Evolutionary conservation across 2,888 invertebrate species (phyloP), one percentile per base, ranked within the genome.

Genomic region (Temnothorax ravouxi): DNA sequence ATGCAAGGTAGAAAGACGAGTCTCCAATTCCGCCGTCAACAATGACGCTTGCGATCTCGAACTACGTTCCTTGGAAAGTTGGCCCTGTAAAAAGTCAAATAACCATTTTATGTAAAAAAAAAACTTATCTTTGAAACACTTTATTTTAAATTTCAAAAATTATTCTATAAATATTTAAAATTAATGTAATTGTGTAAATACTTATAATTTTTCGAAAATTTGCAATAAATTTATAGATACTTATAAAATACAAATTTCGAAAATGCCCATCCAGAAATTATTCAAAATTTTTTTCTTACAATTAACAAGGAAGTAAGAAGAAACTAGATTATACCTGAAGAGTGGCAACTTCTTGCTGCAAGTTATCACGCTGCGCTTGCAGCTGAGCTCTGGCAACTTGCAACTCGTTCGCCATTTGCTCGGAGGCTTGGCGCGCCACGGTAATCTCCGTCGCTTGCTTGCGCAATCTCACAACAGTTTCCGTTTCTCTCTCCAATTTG

Each of bases 361-460:
- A 95, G 1, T 96, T 95, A 91, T 98, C 98, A 74, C 98, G 96
- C 94, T 98, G 97, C 66, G 96, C 95, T 92, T 98, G 98, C 88
- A 98, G 95, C 59, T 96, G 96, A 21, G 97, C 96, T 89, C 98
- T 95, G 89, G 97, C 96, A 0, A 97, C 95, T 91, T 97, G 97
- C 90, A 97, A 95, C 91, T 97, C 98, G 62, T 96, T 96, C 38
- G 97, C 97, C 93, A 97, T 97, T 92, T 98, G 97, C 91, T 98
- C 98, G 9, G 97, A 97, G 52, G 97, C 97, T 52, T 97, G 97
- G 93, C 98, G 97, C 0, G 97, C 97, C 74, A 98, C 97, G 2
- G 97, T 97, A 84, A 99, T 95, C 94, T 99, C 99, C 9, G 98
- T 97, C 41, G 97, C 97, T 94, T 98, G 97, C 93, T 99, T 99